Conservation (phyloP, 2,113 vertebrate species). For the Callospermophilus lateralis region DNA sequence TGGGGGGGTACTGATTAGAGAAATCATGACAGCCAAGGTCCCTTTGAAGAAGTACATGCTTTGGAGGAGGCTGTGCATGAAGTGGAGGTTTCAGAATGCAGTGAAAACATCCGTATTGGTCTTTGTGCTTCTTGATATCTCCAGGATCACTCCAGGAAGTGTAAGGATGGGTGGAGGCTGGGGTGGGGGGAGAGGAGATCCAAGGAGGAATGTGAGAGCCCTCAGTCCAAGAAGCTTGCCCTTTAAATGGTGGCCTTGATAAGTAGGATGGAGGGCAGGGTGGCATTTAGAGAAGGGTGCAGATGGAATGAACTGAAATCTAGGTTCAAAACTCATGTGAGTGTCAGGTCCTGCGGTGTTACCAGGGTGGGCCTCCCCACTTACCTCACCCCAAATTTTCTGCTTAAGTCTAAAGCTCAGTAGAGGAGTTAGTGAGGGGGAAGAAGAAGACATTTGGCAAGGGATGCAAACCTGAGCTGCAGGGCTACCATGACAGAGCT, state of each 20-base stretch:
- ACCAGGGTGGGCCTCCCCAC: accelerated
- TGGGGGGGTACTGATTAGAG: not conserved
- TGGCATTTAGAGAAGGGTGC: not conserved
- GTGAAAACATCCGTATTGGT: not conserved
- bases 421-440: no score
- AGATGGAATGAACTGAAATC: not conserved
- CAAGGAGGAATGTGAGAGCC: not conserved
- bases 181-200: not conserved
- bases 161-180: no score
- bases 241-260: not conserved
- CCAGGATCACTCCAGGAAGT: no score
- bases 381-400: not conserved
- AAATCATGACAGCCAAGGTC: not conserved
- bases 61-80: no score
- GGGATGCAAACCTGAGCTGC: accelerated
- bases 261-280: not conserved
- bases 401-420: not conserved
- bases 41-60: not conserved
- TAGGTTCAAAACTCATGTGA: not conserved
- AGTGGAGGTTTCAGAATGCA: not conserved
- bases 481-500: no score
- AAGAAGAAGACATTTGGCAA: not conserved
- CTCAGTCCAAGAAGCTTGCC: not conserved
- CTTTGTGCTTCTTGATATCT: no score
- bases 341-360: accelerated